Evolutionary conservation across 1,140 invertebrate species (phyloP).

Genomic region (Drosophila nebulosa): DNA sequence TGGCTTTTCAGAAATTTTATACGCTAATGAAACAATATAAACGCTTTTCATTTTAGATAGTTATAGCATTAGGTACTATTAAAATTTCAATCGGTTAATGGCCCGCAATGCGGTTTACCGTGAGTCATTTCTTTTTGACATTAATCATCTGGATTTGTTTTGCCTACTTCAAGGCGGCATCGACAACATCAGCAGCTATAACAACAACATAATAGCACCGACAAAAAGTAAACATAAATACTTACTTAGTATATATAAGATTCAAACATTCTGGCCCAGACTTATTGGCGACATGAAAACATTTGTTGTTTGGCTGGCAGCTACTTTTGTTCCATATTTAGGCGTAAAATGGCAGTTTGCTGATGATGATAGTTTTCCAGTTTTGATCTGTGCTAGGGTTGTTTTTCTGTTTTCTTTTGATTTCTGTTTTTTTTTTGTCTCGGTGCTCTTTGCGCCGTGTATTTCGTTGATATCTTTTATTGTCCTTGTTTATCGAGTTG

Average conservation of each 20-base stretch:
- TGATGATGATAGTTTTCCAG: conserved; percentile 57
- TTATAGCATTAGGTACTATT: too few species aligned
- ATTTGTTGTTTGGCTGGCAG: conserved; percentile 24
- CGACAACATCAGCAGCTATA: conserved; percentile 1
- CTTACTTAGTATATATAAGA: conserved; percentile 34
- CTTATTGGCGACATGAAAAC: conserved; percentile 56
- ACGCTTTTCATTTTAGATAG: too few species aligned
- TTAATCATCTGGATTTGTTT: conserved; percentile 1
- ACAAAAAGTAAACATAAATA: background rate
- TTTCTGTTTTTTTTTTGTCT: conserved; percentile 16
- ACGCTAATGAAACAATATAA: too few species aligned
- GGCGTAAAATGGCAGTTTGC: conserved; percentile 59
- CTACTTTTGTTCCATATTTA: conserved; percentile 53
- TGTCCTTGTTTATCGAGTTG: conserved; percentile 35
- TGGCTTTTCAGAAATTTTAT: too few species aligned
- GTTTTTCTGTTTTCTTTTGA: conserved; percentile 27
- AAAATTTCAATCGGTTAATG: background rate
- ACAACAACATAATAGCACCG: conserved; percentile 24
- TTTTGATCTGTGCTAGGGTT: conserved; percentile 54
- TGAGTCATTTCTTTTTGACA: background rate
- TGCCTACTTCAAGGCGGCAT: conserved; percentile 29
- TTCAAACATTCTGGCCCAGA: conserved; percentile 44
- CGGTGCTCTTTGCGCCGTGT: conserved; percentile 23
- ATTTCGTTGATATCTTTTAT: conserved; percentile 40
- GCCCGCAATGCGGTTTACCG: background rate